These are phyloP conservation scores for Anthrax anthrax DNA, from an alignment of 2,888 invertebrate genomes.

Conservation along the genomic window DNA sequence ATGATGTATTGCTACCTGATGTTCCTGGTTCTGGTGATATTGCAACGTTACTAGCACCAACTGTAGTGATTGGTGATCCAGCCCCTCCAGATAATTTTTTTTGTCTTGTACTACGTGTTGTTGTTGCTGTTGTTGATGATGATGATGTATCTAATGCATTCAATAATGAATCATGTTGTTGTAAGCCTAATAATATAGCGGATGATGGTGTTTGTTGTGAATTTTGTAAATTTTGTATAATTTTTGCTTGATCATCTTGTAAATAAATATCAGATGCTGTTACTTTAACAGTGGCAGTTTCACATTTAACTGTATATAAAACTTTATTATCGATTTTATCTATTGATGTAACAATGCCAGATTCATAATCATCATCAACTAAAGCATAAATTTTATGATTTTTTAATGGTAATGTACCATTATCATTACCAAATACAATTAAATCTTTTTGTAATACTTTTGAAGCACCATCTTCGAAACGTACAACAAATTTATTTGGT, in stretches of 20 bases:
- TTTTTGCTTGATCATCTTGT: slow-evolving; percentile 41
- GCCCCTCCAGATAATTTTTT: slow-evolving; percentile 13
- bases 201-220: slow-evolving; percentile 1
- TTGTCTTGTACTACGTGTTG: slow-evolving; percentile 12
- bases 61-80: slow-evolving; percentile 14
- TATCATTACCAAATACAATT: slow-evolving; percentile 42
- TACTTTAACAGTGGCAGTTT: slow-evolving; percentile 37
- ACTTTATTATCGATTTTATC: slow-evolving; percentile 31
- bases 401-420: slow-evolving; percentile 33
- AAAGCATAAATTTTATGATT: slow-evolving; percentile 42
- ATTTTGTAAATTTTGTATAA: slow-evolving; percentile 31
- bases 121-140: background rate
- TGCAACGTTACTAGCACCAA: slow-evolving; percentile 12
- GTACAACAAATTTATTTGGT: slow-evolving; percentile 44
- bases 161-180: background rate
- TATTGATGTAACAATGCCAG: slow-evolving; percentile 36
- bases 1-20: slow-evolving; percentile 14
- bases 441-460: slow-evolving; percentile 45
- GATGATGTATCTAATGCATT: background rate
- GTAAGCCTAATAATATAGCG: background rate
- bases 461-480: slow-evolving; percentile 48
- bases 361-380: slow-evolving; percentile 41
- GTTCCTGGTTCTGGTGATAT: slow-evolving; percentile 17
- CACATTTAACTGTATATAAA: slow-evolving; percentile 15
- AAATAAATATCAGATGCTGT: slow-evolving; percentile 41